Evolutionary conservation across 2,797 vertebrate species (phyloP), one percentile per base, ranked within the genome.

Genomic region (Octomys mimax): DNA sequence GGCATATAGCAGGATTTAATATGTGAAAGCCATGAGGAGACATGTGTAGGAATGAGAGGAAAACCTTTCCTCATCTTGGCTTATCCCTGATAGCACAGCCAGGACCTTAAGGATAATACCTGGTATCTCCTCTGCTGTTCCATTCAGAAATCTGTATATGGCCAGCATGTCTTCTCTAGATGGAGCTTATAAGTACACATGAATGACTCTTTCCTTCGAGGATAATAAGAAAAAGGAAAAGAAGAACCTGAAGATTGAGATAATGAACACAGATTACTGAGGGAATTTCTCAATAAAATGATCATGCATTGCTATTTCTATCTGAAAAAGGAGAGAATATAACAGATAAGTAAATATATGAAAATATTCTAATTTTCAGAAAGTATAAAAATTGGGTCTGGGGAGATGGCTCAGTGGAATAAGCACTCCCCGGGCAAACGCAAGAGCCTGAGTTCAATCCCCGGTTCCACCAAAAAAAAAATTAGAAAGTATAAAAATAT

Each of bases 121-220:
- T 89, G 89, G 66, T 84, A 33, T 92, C 61, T 78, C 57, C 84
- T 97, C 86, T 85, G 16, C 64, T 96, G 33, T 95, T 2, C 31
- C 24, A 68, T 42, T 54, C 77, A 68, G 26, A 91, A 81, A 36
- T 22, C 92, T 86, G 12, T 87, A 28, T 95, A 95, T 94, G 84
- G 95, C 39, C 39, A 85, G 84, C 82, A 24, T 95, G 59, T 62
- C 61, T 49, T 86, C 31, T 89, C 84, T 94, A 71, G 66, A 78
- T 95, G 18, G 19, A 96, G 36, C 83, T 95, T 66, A 66, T 42
- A 78, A 96, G n/a, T 88, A 54, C 62, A 91, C 21, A 11, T 26
- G 24, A 93, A 92, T 9, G 3, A 75, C 36, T 71, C 83, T 97
- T 95, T 85, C 49, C 92, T 95, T 90, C 22, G 66, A 96, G 96